These are phyloP conservation scores for Galeopsomyia nigrocyanea DNA, from an alignment of 2,888 invertebrate genomes.

Conservation along the genomic window DNA sequence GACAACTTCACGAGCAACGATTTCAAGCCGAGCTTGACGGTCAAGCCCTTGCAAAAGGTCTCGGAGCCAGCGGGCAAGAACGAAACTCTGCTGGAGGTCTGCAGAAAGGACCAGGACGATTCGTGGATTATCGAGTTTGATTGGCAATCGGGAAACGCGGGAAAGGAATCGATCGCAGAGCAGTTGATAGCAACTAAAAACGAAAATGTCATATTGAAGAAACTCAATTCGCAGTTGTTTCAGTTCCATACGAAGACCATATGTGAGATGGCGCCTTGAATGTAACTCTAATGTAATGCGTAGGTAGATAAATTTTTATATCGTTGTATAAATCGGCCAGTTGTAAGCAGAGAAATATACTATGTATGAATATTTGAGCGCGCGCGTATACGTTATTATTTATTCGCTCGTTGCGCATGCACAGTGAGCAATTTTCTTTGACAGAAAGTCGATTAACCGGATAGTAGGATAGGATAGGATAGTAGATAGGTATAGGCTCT, in stretches of 20 bases:
- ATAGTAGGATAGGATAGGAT: too few species aligned
- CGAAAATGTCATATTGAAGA: slow-evolving; percentile 57
- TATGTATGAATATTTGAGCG: too few species aligned
- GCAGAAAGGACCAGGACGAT: slow-evolving; percentile 31
- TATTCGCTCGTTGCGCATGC: too few species aligned
- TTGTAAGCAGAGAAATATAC: too few species aligned
- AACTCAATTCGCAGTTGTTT: slow-evolving; percentile 57
- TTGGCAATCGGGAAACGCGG: neutral
- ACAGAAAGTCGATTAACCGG: too few species aligned
- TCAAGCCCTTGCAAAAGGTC: slow-evolving; percentile 77
- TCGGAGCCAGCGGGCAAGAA: slow-evolving; percentile 72
- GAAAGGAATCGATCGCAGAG: neutral
- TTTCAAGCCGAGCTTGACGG: slow-evolving; percentile 72
- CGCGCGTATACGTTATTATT: too few species aligned
- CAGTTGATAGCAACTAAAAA: slow-evolving; percentile 49
- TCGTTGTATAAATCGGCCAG: too few species aligned
- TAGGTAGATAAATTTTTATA: too few species aligned
- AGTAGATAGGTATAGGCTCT: too few species aligned
- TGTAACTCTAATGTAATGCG: too few species aligned
- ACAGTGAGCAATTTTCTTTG: too few species aligned
- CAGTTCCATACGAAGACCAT: slow-evolving; percentile 52
- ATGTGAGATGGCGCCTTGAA: neutral
- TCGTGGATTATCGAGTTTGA: slow-evolving; percentile 40
- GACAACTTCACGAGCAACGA: slow-evolving; percentile 74
- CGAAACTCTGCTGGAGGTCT: slow-evolving; percentile 63